Conservation (phyloP, 2,888 invertebrate species). For the Scaptomyza polygonia region DNA sequence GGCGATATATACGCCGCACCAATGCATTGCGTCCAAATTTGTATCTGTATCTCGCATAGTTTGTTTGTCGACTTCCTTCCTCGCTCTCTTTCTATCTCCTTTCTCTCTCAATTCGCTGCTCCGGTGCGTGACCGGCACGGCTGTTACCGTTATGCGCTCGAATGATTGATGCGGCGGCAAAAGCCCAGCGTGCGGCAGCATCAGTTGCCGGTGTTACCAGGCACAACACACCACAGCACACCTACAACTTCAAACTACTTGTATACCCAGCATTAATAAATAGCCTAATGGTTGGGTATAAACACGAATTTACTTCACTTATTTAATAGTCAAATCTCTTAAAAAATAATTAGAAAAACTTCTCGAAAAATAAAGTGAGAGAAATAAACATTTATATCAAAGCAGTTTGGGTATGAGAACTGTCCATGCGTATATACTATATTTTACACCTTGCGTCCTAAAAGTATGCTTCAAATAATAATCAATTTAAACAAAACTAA, state of each 20-base stretch:
- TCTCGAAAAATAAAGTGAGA: no score
- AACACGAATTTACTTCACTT: not conserved
- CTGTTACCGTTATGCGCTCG: constrained; percentile 52
- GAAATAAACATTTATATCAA: no score
- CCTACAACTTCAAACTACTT: constrained; percentile 13
- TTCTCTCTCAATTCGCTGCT: constrained; percentile 2
- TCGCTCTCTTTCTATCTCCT: constrained; percentile 1
- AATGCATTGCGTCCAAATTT: constrained; percentile 26
- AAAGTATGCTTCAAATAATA: no score
- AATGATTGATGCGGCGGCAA: constrained; percentile 57
- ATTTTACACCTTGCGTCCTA: no score
- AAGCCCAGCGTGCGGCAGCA: constrained; percentile 42
- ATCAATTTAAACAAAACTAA: no score
- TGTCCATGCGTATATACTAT: no score
- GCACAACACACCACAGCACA: not conserved
- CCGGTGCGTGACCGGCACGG: constrained; percentile 50
- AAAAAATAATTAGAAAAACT: no score
- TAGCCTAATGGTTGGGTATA: not conserved
- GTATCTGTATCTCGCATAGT: constrained; percentile 44
- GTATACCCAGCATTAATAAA: constrained; percentile 13
- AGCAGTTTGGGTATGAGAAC: no score
- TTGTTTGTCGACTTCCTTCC: constrained; percentile 26
- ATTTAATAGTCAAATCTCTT: no score
- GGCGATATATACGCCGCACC: constrained; percentile 2
- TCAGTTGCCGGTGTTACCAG: constrained; percentile 39